Conservation (phyloP, 1,140 invertebrate species). For the Arctopsyche grandis region DNA sequence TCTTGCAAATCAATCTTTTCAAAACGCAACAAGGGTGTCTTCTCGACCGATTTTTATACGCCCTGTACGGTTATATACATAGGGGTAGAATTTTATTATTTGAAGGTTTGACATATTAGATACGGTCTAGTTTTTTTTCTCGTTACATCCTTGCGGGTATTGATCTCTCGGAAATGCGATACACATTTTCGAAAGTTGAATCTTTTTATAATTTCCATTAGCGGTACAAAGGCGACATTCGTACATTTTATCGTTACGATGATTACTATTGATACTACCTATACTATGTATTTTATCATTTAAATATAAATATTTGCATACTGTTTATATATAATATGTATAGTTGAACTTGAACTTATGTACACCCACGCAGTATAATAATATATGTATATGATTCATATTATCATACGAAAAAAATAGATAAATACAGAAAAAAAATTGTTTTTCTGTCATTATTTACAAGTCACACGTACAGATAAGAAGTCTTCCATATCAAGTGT, state of each 20-base stretch:
- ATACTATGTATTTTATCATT: too few species aligned
- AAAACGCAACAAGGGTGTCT: constrained; percentile 25
- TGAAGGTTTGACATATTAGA: constrained; percentile 27
- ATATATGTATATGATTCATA: too few species aligned
- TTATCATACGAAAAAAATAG: neutral
- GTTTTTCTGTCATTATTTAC: constrained; percentile 1
- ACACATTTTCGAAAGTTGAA: neutral
- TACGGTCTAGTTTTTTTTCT: constrained; percentile 36
- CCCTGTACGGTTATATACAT: neutral
- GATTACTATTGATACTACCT: too few species aligned
- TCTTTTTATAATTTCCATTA: neutral
- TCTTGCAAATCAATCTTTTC: constrained; percentile 49
- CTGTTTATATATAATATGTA: neutral
- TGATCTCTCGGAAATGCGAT: neutral
- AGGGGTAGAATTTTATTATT: constrained; percentile 32
- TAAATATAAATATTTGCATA: neutral
- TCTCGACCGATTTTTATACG: constrained; percentile 31
- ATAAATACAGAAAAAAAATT: neutral
- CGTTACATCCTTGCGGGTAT: constrained; percentile 10
- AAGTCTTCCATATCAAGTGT: constrained; percentile 21
- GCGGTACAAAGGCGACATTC: neutral
- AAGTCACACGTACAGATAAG: constrained; percentile 25
- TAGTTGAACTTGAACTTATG: constrained; percentile 15
- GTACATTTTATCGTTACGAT: neutral
- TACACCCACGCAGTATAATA: neutral